These are phyloP conservation scores for Macaria notata DNA, from an alignment of 2,888 invertebrate genomes.

Conservation along the genomic window DNA sequence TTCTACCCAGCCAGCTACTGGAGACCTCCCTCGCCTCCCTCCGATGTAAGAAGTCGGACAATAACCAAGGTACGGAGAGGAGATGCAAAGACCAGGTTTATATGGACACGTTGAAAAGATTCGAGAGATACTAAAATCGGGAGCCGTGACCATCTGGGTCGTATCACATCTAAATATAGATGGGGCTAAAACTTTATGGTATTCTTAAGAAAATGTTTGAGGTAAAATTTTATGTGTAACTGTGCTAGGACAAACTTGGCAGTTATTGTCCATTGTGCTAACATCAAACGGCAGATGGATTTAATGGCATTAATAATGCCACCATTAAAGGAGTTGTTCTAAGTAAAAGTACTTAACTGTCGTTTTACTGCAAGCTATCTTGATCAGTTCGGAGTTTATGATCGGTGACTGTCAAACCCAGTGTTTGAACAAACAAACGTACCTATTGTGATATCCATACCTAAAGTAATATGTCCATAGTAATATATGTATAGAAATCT, in stretches of 20 bases:
- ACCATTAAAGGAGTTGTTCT: slow-evolving; percentile 20
- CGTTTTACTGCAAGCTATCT: slow-evolving; percentile 11
- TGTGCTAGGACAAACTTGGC: slow-evolving; percentile 30
- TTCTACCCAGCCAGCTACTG: slow-evolving; percentile 56
- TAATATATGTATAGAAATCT: too few relatives aligned
- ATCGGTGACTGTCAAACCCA: not conserved
- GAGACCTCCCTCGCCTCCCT: slow-evolving; percentile 52
- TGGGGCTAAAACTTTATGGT: slow-evolving; percentile 68
- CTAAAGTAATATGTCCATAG: too few relatives aligned
- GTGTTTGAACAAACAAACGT: slow-evolving; percentile 1
- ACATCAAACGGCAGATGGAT: slow-evolving; percentile 23
- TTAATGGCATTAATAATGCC: slow-evolving; percentile 24
- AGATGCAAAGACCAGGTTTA: slow-evolving; percentile 54
- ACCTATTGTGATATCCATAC: not conserved
- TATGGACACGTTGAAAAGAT: slow-evolving; percentile 67
- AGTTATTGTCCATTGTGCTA: slow-evolving; percentile 33
- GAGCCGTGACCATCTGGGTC: slow-evolving; percentile 76
- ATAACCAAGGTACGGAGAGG: slow-evolving; percentile 49
- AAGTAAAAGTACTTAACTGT: slow-evolving; percentile 15
- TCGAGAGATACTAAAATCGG: slow-evolving; percentile 77
- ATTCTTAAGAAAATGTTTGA: slow-evolving; percentile 58
- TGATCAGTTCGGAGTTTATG: slow-evolving; percentile 6
- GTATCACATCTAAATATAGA: slow-evolving; percentile 77
- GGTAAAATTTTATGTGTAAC: slow-evolving; percentile 44
- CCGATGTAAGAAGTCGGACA: slow-evolving; percentile 42